Percentiles rank a stretch among this genome's conserved stretches.
These are phyloP conservation scores for Steatornis caripensis DNA, from an alignment of 2,113 vertebrate genomes.

Conservation along the genomic window DNA sequence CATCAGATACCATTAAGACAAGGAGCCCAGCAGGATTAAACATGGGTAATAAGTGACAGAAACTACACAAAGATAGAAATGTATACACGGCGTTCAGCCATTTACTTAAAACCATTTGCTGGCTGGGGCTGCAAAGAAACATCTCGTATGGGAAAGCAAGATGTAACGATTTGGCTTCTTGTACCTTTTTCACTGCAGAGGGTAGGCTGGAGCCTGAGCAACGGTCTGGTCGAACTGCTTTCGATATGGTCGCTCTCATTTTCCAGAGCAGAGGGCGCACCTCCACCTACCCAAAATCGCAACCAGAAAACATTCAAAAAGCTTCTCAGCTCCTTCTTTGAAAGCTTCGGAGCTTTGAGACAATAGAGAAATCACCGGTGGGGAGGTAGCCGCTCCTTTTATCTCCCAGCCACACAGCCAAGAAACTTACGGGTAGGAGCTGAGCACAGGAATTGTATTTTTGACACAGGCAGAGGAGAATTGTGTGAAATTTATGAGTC, in stretches of 20 bases:
- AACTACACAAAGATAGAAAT: conserved; percentile 5
- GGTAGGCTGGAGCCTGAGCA: background rate
- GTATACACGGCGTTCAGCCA: background rate
- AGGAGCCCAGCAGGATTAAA: conserved; percentile 49
- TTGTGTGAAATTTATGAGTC: background rate
- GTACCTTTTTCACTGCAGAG: background rate
- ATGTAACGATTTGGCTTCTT: background rate
- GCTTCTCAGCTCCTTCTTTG: background rate
- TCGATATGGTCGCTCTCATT: background rate
- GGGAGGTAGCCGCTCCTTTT: background rate
- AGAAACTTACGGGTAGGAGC: background rate
- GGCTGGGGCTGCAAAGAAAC: conserved; percentile 18
- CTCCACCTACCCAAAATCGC: background rate
- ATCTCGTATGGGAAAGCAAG: background rate
- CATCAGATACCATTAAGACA: conserved; percentile 62
- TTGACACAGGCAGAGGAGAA: background rate
- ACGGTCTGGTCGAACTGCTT: accelerated
- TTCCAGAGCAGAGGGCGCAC: background rate
- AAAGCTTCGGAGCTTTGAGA: background rate
- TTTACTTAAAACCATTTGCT: conserved; percentile 42
- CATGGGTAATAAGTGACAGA: conserved; percentile 50
- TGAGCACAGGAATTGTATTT: background rate
- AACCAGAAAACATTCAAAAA: background rate
- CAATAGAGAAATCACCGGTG: background rate
- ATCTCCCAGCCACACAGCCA: background rate